A percentile compares a stretch with the other conserved stretches of the same genome.
Evolutionary conservation across 2,888 invertebrate genomes (phyloP).

Genomic region (Cantharis flavilabris): DNA sequence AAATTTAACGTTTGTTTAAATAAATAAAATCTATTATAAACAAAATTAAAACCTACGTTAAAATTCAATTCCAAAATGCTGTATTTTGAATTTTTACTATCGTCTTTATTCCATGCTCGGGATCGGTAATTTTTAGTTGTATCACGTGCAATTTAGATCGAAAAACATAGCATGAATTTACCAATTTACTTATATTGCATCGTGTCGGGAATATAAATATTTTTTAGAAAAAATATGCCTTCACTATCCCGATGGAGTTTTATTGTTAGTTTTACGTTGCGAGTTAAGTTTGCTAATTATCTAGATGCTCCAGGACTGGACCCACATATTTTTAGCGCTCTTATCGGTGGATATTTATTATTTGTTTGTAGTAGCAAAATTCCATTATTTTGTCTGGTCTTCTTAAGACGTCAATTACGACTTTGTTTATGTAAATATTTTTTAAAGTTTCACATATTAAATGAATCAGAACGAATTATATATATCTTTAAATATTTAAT

Average conservation of each 20-base stretch:
- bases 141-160: constrained; percentile 3
- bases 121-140: constrained; percentile 4
- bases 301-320: background rate
- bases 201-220: background rate
- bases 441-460: background rate
- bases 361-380: background rate
- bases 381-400: background rate
- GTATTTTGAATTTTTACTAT: background rate
- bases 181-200: constrained; percentile 1
- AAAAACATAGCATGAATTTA: constrained; percentile 1
- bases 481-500: background rate
- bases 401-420: background rate
- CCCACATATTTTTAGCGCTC: background rate
- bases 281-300: background rate
- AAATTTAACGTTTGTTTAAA: background rate
- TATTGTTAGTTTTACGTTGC: background rate
- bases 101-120: background rate
- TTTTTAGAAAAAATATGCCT: background rate
- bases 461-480: background rate
- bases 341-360: background rate
- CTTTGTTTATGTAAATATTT: background rate
- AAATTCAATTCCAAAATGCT: background rate
- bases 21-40: background rate
- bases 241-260: background rate
- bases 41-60: background rate